Evolutionary conservation across 2,113 vertebrate genomes (phyloP).

Genomic region (Silurus meridionalis): DNA sequence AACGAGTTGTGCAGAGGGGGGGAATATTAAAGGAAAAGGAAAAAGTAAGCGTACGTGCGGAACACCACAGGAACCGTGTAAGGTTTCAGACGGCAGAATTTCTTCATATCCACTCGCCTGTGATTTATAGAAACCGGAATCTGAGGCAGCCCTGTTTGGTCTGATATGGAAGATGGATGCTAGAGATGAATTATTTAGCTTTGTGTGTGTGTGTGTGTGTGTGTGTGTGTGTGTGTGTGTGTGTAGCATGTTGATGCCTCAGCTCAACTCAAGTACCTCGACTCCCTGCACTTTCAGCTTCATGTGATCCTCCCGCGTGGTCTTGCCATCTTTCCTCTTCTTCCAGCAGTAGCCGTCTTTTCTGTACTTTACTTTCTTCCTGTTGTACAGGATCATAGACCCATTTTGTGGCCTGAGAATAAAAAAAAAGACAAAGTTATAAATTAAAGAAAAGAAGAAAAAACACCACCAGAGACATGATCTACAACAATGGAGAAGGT

Average conservation of each 20-base stretch:
- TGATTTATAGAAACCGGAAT: neutral
- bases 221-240: neutral
- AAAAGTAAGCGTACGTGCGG: neutral
- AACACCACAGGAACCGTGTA: constrained; percentile 11
- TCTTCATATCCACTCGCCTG: constrained; percentile 9
- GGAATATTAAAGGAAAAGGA: neutral
- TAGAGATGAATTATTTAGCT: constrained; percentile 28
- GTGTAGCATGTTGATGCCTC: constrained; percentile 23
- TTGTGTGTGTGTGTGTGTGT: too few relatives aligned
- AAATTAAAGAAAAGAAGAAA: neutral
- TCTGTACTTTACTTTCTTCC: constrained; percentile 99
- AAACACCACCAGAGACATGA: neutral
- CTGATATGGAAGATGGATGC: constrained; percentile 20
- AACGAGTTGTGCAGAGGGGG: neutral
- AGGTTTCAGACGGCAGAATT: constrained; percentile 9
- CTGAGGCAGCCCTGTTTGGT: constrained; percentile 1
- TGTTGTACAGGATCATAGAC: constrained; percentile 99
- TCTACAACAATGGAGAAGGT: neutral
- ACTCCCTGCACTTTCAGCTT: constrained; percentile 99
- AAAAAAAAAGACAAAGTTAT: neutral
- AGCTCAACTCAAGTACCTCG: constrained; percentile 80
- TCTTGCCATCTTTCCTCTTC: constrained; percentile 99
- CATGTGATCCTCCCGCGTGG: constrained; percentile 99
- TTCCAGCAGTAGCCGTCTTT: constrained; percentile 99
- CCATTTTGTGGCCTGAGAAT: constrained; percentile 93